Conservation (phyloP, 2,113 vertebrate species). For the Gallinago paraguaiae region DNA sequence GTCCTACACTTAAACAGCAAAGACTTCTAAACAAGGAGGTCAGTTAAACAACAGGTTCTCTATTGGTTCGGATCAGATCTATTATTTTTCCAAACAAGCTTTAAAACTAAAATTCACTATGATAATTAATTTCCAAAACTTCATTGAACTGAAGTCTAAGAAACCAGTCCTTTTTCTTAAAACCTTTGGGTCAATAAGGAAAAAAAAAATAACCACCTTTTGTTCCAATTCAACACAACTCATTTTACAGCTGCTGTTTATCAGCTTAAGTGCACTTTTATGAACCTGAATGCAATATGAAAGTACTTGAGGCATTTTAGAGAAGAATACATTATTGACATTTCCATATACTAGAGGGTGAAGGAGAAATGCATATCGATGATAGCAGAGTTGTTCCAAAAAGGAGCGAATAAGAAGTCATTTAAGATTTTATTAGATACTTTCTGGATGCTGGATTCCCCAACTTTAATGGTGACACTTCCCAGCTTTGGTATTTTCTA, state of each 20-base stretch:
- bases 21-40: neutral
- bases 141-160: neutral
- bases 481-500: neutral
- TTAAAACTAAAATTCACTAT: neutral
- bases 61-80: neutral
- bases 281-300: neutral
- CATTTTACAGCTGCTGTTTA: slow-evolving; percentile 2
- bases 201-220: neutral
- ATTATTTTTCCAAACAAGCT: neutral
- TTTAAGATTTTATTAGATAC: neutral
- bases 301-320: neutral
- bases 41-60: neutral
- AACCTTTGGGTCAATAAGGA: neutral
- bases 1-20: neutral
- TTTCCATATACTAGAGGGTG: slow-evolving; percentile 1
- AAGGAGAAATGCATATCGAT: neutral
- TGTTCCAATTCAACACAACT: neutral
- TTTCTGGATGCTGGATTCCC: neutral
- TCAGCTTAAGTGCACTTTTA: slow-evolving; percentile 22
- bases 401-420: neutral
- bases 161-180: neutral
- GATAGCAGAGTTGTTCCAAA: neutral
- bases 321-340: neutral
- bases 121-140: neutral
- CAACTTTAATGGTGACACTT: neutral